A percentile compares a stretch with the other conserved stretches of the same genome.
Evolutionary conservation across 2,797 vertebrate genomes (phyloP).

Genomic region (Cynodonichthys magdalenae): DNA sequence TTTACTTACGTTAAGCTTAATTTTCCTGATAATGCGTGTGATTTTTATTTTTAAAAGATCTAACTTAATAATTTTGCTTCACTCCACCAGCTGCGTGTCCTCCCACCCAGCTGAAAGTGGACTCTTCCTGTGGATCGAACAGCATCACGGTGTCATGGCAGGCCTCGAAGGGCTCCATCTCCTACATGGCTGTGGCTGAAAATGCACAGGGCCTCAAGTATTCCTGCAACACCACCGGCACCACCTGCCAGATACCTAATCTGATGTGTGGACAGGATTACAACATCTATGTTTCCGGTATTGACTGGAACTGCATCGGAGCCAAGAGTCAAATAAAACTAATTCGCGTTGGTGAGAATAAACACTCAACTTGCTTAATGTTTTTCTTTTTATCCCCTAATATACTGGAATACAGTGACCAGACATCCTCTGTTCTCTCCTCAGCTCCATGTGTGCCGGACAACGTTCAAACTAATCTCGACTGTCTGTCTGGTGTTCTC

Average conservation of each 20-base stretch:
- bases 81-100: constrained; percentile 75
- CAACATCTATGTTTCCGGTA: constrained; percentile 70
- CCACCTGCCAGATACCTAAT: constrained; percentile 65
- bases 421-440: constrained; percentile 3
- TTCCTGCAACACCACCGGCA: constrained; percentile 69
- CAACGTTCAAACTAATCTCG: constrained; percentile 56
- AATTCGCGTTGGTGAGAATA: constrained; percentile 68
- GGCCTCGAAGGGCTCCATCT: constrained; percentile 68
- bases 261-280: constrained; percentile 78
- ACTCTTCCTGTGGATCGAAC: constrained; percentile 68
- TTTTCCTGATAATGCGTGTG: background rate
- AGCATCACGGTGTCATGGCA: constrained; percentile 73
- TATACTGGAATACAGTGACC: no score
- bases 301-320: constrained; percentile 67
- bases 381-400: no score
- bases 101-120: constrained; percentile 65
- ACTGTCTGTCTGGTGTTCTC: constrained; percentile 73
- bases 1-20: background rate
- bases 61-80: background rate
- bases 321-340: constrained; percentile 58
- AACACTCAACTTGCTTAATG: background rate
- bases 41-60: constrained; percentile 1
- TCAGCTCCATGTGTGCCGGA: constrained; percentile 81
- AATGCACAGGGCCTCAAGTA: constrained; percentile 41
- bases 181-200: constrained; percentile 72